Evolutionary conservation across 35 echinoderm and acorn worm genomes (phyloP).

Genomic region (Lytechinus variegatus): DNA sequence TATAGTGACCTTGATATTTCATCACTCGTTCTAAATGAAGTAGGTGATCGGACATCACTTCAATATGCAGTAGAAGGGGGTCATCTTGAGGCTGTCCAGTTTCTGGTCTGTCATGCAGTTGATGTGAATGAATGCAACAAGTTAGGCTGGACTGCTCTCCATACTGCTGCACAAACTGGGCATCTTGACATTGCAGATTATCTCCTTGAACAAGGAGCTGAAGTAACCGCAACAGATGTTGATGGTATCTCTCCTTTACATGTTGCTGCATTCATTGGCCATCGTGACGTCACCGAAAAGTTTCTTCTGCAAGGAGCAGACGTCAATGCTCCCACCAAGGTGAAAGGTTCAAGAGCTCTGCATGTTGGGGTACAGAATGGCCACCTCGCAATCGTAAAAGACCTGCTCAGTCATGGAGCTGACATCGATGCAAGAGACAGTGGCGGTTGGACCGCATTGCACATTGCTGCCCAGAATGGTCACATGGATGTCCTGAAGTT

Average conservation of each 20-base stretch:
- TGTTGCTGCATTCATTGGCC: background rate
- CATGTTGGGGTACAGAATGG: background rate
- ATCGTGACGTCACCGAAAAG: background rate
- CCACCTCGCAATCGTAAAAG: too few species aligned
- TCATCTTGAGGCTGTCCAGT: background rate
- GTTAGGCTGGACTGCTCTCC: background rate
- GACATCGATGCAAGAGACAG: background rate
- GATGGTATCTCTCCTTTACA: background rate
- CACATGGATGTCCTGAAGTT: background rate
- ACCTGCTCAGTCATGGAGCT: background rate
- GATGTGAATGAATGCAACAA: background rate
- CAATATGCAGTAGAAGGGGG: background rate
- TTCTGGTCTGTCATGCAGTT: background rate
- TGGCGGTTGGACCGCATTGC: too few species aligned
- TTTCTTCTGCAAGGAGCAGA: background rate
- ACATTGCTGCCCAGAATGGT: background rate
- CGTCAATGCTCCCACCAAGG: background rate
- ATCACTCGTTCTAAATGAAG: too few species aligned
- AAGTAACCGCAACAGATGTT: background rate
- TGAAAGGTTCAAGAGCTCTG: background rate
- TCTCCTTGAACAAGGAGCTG: background rate
- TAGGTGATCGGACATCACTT: background rate
- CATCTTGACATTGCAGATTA: background rate
- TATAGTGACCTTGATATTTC: too few species aligned
- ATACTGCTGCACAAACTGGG: background rate